Percentiles rank a stretch among this genome's conserved stretches.
Evolutionary conservation across 2,113 vertebrate genomes (phyloP).

Genomic region (Bos taurus): DNA sequence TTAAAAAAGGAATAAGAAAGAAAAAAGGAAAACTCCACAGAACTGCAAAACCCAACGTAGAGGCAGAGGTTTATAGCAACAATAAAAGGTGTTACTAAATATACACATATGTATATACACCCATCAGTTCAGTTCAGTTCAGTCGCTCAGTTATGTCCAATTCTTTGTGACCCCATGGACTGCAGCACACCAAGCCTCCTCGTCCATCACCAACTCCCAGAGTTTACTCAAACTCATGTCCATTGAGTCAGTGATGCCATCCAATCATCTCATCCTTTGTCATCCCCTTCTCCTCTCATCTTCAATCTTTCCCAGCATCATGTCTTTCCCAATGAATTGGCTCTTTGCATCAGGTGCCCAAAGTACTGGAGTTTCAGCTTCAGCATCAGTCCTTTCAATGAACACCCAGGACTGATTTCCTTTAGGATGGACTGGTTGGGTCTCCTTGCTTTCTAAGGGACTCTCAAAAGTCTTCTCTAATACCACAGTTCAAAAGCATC

Average conservation of each 20-base stretch:
- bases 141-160: too few species aligned
- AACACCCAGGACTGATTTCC: neutral
- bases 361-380: neutral
- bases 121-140: too few species aligned
- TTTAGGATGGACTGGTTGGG: neutral
- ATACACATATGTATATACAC: too few species aligned
- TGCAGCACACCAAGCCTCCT: accelerated
- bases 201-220: accelerated
- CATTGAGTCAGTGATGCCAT: neutral
- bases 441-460: neutral
- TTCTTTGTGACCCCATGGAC: too few species aligned
- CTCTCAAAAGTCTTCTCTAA: neutral
- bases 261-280: neutral
- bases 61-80: too few species aligned
- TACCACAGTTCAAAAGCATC: neutral
- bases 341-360: neutral
- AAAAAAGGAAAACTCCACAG: too few species aligned
- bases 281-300: neutral
- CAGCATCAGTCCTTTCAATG: neutral
- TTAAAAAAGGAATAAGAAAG: too few species aligned
- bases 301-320: neutral
- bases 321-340: neutral
- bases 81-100: too few species aligned
- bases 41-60: too few species aligned
- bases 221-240: neutral